phyloP scores from a whole-genome alignment of 2,888 invertebrate genomes.

The Marasmarcha lunaedactyla region DNA sequence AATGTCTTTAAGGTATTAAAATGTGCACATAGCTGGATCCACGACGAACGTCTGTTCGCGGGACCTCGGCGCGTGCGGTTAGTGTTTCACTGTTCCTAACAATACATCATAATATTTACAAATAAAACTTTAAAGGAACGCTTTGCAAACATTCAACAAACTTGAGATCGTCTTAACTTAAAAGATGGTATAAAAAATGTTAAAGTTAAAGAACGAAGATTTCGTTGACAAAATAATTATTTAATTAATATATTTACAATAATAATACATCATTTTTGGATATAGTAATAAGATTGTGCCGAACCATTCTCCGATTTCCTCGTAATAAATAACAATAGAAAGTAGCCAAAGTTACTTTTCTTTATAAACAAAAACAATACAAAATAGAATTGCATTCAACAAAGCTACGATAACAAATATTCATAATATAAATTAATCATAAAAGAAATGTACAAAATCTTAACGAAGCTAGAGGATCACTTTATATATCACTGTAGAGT shows the following conservation, averaged over 20 bases:
- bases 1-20: conserved; percentile 57
- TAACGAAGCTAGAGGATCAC: conserved; percentile 64
- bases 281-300: conserved; percentile 34
- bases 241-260: too few relatives aligned
- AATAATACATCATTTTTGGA: conserved; percentile 36
- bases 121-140: conserved; percentile 71
- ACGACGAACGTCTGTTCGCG: conserved; percentile 52
- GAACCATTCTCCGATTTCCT: conserved; percentile 60
- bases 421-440: conserved; percentile 65
- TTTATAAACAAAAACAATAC: conserved; percentile 64
- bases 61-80: conserved; percentile 34
- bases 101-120: conserved; percentile 62
- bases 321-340: conserved; percentile 68
- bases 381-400: conserved; percentile 70
- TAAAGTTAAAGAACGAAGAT: conserved; percentile 56
- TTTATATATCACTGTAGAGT: conserved; percentile 53
- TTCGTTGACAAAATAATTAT: conserved; percentile 43
- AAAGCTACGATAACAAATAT: conserved; percentile 67
- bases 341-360: conserved; percentile 68
- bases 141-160: conserved; percentile 70
- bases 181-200: conserved; percentile 62
- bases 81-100: conserved; percentile 64
- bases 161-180: conserved; percentile 70
- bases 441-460: conserved; percentile 65
- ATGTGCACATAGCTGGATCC: conserved; percentile 56